phyloP scores from a whole-genome alignment of 2,113 vertebrate species.

The Pteropus alecto region DNA sequence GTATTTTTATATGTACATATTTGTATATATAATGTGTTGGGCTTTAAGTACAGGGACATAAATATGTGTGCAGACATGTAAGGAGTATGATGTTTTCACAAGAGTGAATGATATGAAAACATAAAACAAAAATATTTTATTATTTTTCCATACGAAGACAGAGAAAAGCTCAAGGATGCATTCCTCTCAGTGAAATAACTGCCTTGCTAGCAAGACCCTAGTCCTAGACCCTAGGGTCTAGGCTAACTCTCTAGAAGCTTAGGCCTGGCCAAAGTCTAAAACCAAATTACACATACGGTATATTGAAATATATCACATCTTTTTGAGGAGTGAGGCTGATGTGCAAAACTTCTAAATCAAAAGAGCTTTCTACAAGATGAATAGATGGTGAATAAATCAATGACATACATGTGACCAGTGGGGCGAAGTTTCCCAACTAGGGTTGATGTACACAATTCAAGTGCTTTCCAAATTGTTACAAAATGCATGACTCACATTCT shows the following conservation, averaged over 20 bases:
- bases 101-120: background rate
- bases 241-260: background rate
- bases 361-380: slow-evolving; percentile 22
- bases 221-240: background rate
- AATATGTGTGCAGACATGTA: background rate
- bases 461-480: slow-evolving; percentile 52
- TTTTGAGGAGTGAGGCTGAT: background rate
- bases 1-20: background rate
- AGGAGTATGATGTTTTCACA: background rate
- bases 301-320: background rate
- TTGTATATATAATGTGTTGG: background rate
- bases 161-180: background rate
- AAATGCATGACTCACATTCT: background rate
- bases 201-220: background rate
- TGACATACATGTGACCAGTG: background rate
- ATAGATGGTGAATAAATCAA: slow-evolving; percentile 29
- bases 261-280: background rate
- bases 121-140: background rate
- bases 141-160: background rate
- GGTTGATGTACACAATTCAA: slow-evolving; percentile 29
- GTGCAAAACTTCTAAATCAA: background rate
- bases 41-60: slow-evolving; percentile 35
- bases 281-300: background rate
- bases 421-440: slow-evolving; percentile 43
- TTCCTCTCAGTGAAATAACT: background rate